These are phyloP conservation scores for Homalodisca vitripennis DNA, from an alignment of 1,140 invertebrate species.

Conservation along the genomic window DNA sequence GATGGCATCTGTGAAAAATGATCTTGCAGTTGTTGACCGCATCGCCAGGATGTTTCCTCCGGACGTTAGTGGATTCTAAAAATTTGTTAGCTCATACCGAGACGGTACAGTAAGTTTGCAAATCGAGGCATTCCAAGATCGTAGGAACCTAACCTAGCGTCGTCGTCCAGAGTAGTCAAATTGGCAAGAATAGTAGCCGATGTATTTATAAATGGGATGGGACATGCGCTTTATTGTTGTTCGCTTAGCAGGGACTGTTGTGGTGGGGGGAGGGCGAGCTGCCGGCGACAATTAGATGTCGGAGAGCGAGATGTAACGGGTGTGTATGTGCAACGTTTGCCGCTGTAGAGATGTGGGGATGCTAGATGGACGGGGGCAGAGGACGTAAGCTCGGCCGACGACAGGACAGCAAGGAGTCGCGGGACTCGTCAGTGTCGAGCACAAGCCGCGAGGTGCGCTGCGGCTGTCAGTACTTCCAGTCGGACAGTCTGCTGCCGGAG, in stretches of 20 bases:
- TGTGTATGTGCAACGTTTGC: too few species aligned
- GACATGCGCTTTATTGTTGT: too few species aligned
- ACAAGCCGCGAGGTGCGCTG: constrained; percentile 68
- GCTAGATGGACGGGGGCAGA: constrained; percentile 16
- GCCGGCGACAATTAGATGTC: constrained; percentile 22
- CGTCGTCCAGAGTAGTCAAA: not conserved
- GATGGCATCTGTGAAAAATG: too few species aligned
- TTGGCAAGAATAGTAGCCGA: not conserved
- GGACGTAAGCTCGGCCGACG: constrained; percentile 37
- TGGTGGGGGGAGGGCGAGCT: constrained; percentile 38
- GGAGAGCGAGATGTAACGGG: not conserved
- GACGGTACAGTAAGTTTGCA: too few species aligned
- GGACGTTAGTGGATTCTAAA: too few species aligned
- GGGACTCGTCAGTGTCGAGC: constrained; percentile 39
- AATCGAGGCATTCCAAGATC: too few species aligned
- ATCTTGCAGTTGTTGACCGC: too few species aligned
- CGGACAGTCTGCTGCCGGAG: constrained; percentile 72
- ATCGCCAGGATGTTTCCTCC: too few species aligned
- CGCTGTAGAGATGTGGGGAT: too few species aligned
- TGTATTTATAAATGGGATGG: constrained; percentile 9
- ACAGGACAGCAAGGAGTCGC: constrained; percentile 26
- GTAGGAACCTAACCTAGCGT: too few species aligned
- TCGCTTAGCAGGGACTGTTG: constrained; percentile 24
- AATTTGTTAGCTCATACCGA: too few species aligned
- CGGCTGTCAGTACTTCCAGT: constrained; percentile 79